Evolutionary conservation across 2,797 vertebrate species (phyloP).

Genomic region (Propithecus perrieri): DNA sequence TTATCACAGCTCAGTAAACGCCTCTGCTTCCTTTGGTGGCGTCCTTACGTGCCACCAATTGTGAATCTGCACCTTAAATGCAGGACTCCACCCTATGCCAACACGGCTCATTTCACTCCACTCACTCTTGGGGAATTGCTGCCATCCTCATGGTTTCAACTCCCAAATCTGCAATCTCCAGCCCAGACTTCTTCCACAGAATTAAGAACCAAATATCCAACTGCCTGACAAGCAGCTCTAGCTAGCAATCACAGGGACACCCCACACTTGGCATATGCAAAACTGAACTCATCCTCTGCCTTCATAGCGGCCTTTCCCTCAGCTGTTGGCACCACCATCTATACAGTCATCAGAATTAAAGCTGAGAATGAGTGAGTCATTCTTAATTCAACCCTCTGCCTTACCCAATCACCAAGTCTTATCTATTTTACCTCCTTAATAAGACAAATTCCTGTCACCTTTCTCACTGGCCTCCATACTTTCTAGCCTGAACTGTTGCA

Average conservation of each 20-base stretch:
- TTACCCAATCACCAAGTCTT: background rate
- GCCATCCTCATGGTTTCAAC: background rate
- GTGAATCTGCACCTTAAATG: background rate
- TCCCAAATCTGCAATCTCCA: background rate
- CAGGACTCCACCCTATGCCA: background rate
- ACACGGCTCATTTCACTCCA: background rate
- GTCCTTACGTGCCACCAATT: background rate
- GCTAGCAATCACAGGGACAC: background rate
- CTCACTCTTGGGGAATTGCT: background rate
- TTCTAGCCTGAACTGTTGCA: background rate
- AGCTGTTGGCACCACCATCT: background rate
- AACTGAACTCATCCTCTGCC: background rate
- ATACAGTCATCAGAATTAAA: slow-evolving; percentile 36
- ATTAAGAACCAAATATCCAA: background rate
- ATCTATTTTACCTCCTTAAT: slow-evolving; percentile 15
- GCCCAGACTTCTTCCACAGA: background rate
- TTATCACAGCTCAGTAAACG: background rate
- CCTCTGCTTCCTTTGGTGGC: background rate
- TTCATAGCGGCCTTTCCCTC: background rate
- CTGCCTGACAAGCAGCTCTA: background rate
- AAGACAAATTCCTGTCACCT: background rate
- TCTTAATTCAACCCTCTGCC: background rate
- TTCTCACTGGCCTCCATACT: background rate
- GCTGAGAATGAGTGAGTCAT: slow-evolving; percentile 54
- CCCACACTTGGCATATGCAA: background rate